Percentiles rank a stretch among this genome's conserved stretches.
Evolutionary conservation across 2,113 vertebrate genomes (phyloP).

Genomic region (Cyanistes caeruleus): DNA sequence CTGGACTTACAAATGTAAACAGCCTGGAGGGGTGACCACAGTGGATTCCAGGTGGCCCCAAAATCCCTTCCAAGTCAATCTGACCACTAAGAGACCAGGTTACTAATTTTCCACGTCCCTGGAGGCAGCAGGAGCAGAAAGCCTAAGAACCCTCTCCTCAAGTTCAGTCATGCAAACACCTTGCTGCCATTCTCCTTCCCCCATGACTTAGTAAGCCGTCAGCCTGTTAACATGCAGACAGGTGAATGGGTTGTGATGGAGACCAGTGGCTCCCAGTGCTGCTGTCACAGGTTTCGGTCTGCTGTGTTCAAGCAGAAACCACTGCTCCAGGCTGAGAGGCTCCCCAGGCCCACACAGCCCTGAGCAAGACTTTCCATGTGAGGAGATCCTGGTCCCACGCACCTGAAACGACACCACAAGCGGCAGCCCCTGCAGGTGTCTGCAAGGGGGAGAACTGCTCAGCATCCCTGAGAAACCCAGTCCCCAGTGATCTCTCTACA

Average conservation of each 20-base stretch:
- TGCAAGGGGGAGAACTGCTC: background rate
- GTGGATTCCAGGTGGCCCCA: background rate
- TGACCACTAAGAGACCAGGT: background rate
- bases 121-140: background rate
- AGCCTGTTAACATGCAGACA: background rate
- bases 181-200: background rate
- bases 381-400: background rate
- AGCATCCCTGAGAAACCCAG: background rate
- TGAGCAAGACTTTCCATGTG: background rate
- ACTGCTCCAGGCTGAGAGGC: background rate
- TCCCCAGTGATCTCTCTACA: background rate
- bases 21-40: background rate
- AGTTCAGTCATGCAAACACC: background rate
- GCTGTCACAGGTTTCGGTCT: background rate
- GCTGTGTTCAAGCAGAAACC: background rate
- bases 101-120: background rate
- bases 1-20: background rate
- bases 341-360: background rate
- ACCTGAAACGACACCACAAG: background rate
- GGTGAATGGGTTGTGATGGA: background rate
- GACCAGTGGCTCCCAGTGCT: background rate
- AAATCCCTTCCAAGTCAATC: background rate
- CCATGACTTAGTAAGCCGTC: rapidly evolving
- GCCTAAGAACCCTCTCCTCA: background rate
- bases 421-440: background rate